Conservation (phyloP, 2,113 vertebrate genomes). For the Halichoerus grypus region DNA sequence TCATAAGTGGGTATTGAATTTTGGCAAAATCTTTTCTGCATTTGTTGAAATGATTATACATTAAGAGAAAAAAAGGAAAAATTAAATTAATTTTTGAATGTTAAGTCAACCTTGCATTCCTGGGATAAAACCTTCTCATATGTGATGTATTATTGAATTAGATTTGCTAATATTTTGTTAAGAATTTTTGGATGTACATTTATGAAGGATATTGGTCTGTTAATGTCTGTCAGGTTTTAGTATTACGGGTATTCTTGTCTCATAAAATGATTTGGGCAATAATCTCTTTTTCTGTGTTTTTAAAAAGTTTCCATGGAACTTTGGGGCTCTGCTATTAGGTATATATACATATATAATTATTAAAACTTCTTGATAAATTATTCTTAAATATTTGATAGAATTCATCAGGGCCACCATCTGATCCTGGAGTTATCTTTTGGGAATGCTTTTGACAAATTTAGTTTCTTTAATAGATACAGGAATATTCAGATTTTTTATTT, state of each 20-base stretch:
- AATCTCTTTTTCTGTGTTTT: neutral
- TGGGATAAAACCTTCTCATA: neutral
- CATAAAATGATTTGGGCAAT: neutral
- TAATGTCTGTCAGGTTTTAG: constrained; percentile 18
- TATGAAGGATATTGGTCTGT: neutral
- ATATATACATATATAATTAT: neutral
- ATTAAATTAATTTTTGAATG: constrained; percentile 23
- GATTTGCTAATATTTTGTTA: constrained; percentile 46
- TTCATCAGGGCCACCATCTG: neutral
- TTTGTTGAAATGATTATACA: neutral
- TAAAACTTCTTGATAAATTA: constrained; percentile 16
- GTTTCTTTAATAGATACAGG: neutral
- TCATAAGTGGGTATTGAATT: neutral
- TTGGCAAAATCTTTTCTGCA: neutral
- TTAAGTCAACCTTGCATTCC: neutral
- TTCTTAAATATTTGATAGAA: constrained; percentile 39
- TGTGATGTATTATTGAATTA: neutral
- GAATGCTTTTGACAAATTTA: neutral
- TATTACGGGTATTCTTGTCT: neutral
- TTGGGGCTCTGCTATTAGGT: neutral
- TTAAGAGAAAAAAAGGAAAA: neutral
- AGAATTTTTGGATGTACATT: neutral
- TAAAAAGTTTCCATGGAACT: neutral
- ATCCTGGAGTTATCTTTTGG: constrained; percentile 24
- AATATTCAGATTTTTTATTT: constrained; percentile 3